These are phyloP conservation scores for Clusia tigrina DNA, from an alignment of 2,888 invertebrate genomes.

Conservation along the genomic window DNA sequence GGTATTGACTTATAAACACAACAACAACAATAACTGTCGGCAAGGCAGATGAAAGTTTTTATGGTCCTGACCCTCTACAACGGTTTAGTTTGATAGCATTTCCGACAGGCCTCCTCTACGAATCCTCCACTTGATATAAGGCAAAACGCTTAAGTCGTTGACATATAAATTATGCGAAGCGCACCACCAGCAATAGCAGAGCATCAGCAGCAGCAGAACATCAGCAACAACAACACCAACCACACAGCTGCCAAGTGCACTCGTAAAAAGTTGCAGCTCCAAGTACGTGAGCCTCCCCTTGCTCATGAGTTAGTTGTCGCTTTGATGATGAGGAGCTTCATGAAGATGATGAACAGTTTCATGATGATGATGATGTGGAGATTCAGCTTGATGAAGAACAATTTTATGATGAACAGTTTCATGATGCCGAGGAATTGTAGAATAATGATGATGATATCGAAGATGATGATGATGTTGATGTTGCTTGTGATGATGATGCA, in stretches of 20 bases:
- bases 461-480: background rate
- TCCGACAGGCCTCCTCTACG: too few species aligned
- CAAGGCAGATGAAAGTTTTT: too few species aligned
- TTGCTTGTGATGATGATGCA: constrained; percentile 2
- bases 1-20: too few species aligned
- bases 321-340: too few species aligned
- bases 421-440: too few species aligned
- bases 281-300: background rate
- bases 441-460: background rate
- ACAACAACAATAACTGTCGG: too few species aligned
- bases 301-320: background rate
- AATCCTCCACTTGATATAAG: too few species aligned
- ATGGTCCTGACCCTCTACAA: too few species aligned
- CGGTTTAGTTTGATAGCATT: too few species aligned
- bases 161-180: constrained; percentile 20
- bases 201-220: too few species aligned
- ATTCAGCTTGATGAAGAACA: background rate
- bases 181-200: constrained; percentile 3
- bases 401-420: background rate
- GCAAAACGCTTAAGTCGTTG: constrained; percentile 13
- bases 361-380: background rate
- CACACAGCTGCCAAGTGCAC: background rate
- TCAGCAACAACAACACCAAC: too few species aligned
- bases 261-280: constrained; percentile 2
- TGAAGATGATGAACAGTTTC: too few species aligned